phyloP scores from a whole-genome alignment of 2,113 vertebrate species.

The Paramisgurnus dabryanus region DNA sequence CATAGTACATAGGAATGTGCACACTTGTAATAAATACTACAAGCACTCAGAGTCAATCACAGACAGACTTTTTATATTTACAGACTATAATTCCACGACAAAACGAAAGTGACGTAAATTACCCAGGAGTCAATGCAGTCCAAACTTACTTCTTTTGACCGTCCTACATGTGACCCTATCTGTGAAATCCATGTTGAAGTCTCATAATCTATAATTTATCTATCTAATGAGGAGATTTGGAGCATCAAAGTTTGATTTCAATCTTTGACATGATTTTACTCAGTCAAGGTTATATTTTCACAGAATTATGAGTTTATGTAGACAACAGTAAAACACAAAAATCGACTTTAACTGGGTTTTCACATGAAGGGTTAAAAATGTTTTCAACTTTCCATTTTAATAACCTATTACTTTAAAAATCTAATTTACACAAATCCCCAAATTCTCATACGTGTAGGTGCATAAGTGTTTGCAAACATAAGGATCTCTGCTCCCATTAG shows the following conservation, averaged over 20 bases:
- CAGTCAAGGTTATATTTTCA: too few species aligned
- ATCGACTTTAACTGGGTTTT: too few species aligned
- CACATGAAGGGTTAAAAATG: too few species aligned
- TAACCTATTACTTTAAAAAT: conserved; percentile 10
- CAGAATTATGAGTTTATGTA: too few species aligned
- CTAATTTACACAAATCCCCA: conserved; percentile 15
- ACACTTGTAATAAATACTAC: too few species aligned
- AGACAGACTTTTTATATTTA: background rate
- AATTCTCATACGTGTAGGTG: background rate
- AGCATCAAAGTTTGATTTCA: too few species aligned
- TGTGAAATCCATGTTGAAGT: background rate
- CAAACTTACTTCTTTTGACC: background rate
- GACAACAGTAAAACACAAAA: too few species aligned
- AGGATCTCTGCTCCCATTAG: background rate
- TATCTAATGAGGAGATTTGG: too few species aligned
- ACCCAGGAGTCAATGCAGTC: background rate
- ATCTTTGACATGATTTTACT: too few species aligned
- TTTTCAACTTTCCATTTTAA: conserved; percentile 35
- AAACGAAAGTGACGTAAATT: background rate
- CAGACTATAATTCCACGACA: background rate
- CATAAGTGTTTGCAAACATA: conserved; percentile 9
- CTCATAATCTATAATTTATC: too few species aligned
- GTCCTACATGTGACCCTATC: background rate
- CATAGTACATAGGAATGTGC: background rate
- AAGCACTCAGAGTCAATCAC: too few species aligned